phyloP scores from a whole-genome alignment of 2,797 vertebrate genomes.

The Hypotaenidia okinawae region DNA sequence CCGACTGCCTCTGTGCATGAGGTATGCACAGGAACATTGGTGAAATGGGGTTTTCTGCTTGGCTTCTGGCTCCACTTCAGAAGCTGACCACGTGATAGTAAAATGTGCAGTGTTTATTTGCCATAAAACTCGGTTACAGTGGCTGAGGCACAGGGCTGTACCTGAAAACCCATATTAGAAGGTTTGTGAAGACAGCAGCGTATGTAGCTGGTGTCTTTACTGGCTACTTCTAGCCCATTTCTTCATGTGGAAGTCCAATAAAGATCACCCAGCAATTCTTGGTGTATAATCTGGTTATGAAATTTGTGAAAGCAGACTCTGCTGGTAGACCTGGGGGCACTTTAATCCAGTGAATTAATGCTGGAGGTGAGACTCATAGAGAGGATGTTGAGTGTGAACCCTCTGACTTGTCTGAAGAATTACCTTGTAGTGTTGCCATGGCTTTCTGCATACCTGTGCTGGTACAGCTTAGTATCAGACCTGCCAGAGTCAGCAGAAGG shows the following conservation, averaged over 20 bases:
- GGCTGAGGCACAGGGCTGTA: not conserved
- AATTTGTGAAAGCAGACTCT: not conserved
- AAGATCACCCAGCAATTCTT: not conserved
- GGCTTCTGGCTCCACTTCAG: not conserved
- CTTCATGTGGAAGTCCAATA: not conserved
- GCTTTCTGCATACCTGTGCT: not conserved
- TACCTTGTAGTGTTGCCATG: not conserved
- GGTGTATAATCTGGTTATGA: not conserved
- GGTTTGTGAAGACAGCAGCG: not conserved
- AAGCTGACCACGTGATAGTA: not conserved
- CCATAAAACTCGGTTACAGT: not conserved
- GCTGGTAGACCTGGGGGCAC: not conserved
- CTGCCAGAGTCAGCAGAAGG: not conserved
- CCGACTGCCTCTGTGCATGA: not conserved
- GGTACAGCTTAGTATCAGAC: not conserved
- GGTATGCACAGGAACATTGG: not conserved
- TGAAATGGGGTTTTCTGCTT: not conserved
- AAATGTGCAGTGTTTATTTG: not conserved
- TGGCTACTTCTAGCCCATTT: not conserved
- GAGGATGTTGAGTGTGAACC: not conserved
- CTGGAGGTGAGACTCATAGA: not conserved
- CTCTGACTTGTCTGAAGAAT: not conserved
- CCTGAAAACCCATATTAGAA: not conserved
- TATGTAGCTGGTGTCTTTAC: not conserved
- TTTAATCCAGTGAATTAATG: not conserved